Evolutionary conservation across 1,140 invertebrate genomes (phyloP), one percentile per base, ranked within the genome.

Genomic region (Trachymyrmex septentrionalis): DNA sequence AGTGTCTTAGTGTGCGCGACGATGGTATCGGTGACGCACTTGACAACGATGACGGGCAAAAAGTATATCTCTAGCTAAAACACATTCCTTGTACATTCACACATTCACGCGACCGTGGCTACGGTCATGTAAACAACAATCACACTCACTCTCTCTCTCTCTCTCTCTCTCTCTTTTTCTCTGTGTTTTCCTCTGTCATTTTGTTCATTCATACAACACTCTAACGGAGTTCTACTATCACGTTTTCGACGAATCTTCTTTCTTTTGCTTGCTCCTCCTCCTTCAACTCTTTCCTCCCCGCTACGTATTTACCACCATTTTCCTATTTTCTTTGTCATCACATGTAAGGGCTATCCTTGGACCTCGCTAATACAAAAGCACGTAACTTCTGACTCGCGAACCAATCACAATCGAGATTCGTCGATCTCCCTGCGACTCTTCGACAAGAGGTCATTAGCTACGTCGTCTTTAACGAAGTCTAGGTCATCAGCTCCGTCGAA

Each of bases 401-500:
- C 53, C 64, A 30, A 57, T 77, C 78, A 72, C 87, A 86, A 86
- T 88, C 61, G 86, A 84, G 86, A 88, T 67, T 84, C 59, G 71
- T 87, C 85, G 89, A 90, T 81, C 87, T 87, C 77, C 80, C 61
- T 91, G 87, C 76, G 81, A 80, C 30, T 71, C 38, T 48, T 77
- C 73, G 87, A 88, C 86, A 87, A 80, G 57, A 90, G 72, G 57
- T 91, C 85, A 89, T 72, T 38, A 30, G 59, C 63, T 81, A 61
- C 61, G 34, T 90, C 16, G 14, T 10, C 21, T 75, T 50, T 61
- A 50, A 82, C 34, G 55, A 61, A 38, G 73, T 93, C 86, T 95
- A 95, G 82, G 95, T 95, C 91, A 95, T 95, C 72, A 95, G 88
- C 76, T 95, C 94, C 24, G 93, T 94, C 57, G 93, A 93, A 85